Conservation (phyloP, 1,140 invertebrate genomes). For the Maniola jurtina region DNA sequence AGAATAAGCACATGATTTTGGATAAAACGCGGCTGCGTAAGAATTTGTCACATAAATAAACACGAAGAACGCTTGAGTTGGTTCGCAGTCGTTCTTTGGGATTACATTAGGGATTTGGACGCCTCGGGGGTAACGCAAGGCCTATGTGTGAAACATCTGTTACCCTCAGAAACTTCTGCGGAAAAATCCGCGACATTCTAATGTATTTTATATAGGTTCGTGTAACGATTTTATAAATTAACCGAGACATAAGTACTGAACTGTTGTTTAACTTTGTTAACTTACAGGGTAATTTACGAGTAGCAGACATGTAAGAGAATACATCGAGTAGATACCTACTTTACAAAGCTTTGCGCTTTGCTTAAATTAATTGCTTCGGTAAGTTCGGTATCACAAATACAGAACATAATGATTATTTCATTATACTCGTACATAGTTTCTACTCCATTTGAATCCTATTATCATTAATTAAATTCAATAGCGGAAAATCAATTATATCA, state of each 20-base stretch:
- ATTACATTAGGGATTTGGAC: slow-evolving; percentile 72
- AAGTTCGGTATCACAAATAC: neutral
- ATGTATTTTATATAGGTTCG: slow-evolving; percentile 13
- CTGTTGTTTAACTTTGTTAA: slow-evolving; percentile 19
- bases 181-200: slow-evolving; percentile 17
- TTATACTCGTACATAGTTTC: neutral
- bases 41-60: slow-evolving; percentile 78
- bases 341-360: neutral
- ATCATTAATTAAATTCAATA: no score
- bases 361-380: slow-evolving; percentile 12
- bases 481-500: no score
- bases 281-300: slow-evolving; percentile 21
- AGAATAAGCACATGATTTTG: slow-evolving; percentile 65
- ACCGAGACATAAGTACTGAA: slow-evolving; percentile 18
- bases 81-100: slow-evolving; percentile 67
- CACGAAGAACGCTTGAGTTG: slow-evolving; percentile 69
- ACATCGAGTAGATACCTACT: neutral
- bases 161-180: slow-evolving; percentile 52
- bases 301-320: slow-evolving; percentile 10
- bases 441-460: no score
- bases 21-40: slow-evolving; percentile 65
- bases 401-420: neutral
- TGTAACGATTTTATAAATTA: slow-evolving; percentile 26
- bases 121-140: slow-evolving; percentile 48
- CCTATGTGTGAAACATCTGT: slow-evolving; percentile 73